A percentile compares a stretch with the other conserved stretches of the same genome.
Conservation (phyloP, 2,888 invertebrate species). For the Deroplatys truncata region DNA sequence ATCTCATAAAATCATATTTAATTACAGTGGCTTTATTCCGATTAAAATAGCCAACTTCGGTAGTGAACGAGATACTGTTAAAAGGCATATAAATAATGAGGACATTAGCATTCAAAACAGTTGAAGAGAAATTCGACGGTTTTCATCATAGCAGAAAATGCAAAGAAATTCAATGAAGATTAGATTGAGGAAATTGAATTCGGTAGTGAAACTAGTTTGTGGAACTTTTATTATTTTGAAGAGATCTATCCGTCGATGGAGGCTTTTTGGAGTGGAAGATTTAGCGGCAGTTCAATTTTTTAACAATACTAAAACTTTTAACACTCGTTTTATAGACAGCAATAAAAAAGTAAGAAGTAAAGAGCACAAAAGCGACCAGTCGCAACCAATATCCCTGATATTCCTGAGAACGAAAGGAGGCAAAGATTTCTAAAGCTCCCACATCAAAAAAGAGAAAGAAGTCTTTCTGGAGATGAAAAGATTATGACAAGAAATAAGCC, state of each 20-base stretch:
- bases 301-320: background rate
- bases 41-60: too few species aligned
- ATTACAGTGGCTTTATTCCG: too few species aligned
- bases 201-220: background rate
- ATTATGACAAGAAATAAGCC: slow-evolving; percentile 10
- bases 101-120: too few species aligned
- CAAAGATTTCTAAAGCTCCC: background rate
- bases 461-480: background rate
- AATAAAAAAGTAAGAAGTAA: background rate
- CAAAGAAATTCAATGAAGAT: too few species aligned
- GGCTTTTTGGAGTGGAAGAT: background rate
- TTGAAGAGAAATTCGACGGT: too few species aligned
- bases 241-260: background rate
- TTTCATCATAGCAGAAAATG: too few species aligned
- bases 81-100: too few species aligned
- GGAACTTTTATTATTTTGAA: background rate
- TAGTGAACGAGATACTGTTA: too few species aligned
- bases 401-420: background rate
- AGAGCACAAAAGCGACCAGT: background rate
- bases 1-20: too few species aligned
- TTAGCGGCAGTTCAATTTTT: background rate
- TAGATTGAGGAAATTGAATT: background rate
- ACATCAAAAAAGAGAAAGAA: background rate
- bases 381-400: slow-evolving; percentile 6
- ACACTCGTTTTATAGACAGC: background rate